Evolutionary conservation across 2,888 invertebrate species (phyloP), one percentile per base, ranked within the genome.

Genomic region (Caenorhabditis plicata): DNA sequence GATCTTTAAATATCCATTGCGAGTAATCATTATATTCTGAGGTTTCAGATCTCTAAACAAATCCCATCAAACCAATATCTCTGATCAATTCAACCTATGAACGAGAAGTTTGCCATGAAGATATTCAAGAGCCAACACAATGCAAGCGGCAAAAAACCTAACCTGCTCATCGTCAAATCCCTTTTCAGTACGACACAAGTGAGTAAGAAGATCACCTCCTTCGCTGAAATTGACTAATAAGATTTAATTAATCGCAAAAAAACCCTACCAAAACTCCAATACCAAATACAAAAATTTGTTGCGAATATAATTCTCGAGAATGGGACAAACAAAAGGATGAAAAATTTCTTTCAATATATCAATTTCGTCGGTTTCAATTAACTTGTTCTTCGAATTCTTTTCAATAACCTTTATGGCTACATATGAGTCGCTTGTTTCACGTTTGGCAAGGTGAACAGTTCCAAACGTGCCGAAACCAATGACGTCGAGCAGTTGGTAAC

Each of bases 1-100:
- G 2, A 60, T 31, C 17, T 60, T 60, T 23, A 60, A 15, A 17
- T 43, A n/a, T 5, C 60, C 60, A 1, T 38, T 19, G 5, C 54
- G 25, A 8, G 60, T 60, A 19, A 60, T 15, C 60, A 60, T 60
- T 39, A 60, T 60, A 32, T 60, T 60, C 27, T 60, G 53, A n/a
- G 54, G 49, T 17, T 60, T 60, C 32, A 60, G 25, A 17, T 60
- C 60, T 31, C 60, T n/a, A n/a, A n/a, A n/a, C n/a, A n/a, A n/a
- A n/a, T n/a, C n/a, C n/a, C n/a, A n/a, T n/a, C n/a, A n/a, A n/a
- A n/a, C n/a, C n/a, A n/a, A n/a, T n/a, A n/a, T n/a, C n/a, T n/a
- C n/a, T n/a, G n/a, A n/a, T n/a, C n/a, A n/a, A n/a, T n/a, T n/a
- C n/a, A n/a, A n/a, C n/a, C n/a, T 33, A 54, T 60, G 60, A 4